Percentiles rank a stretch among this genome's conserved stretches.
Evolutionary conservation across 2,797 vertebrate species (phyloP).

Genomic region (Limosa lapponica): DNA sequence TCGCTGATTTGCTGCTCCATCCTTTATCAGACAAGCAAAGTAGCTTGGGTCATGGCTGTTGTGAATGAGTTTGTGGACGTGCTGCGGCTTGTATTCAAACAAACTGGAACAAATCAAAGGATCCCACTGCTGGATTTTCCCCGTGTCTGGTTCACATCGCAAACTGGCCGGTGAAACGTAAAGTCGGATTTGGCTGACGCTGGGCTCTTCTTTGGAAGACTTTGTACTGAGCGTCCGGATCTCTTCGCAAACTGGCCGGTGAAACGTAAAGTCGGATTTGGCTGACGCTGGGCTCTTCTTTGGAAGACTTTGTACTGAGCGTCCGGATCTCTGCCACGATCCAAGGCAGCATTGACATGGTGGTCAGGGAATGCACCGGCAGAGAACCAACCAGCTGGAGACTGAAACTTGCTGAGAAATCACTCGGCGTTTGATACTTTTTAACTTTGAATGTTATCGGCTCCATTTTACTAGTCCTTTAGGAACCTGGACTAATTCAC

Average conservation of each 20-base stretch:
- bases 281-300: slow-evolving; percentile 25
- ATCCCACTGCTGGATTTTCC: slow-evolving; percentile 84
- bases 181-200: slow-evolving; percentile 73
- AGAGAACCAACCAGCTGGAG: slow-evolving; percentile 88
- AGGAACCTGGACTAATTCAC: background rate
- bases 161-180: slow-evolving; percentile 82
- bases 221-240: slow-evolving; percentile 70
- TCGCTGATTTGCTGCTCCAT: slow-evolving; percentile 28
- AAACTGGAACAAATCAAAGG: slow-evolving; percentile 87
- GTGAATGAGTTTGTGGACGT: slow-evolving; percentile 90
- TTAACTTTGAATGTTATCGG: slow-evolving; percentile 73
- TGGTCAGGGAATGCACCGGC: slow-evolving; percentile 88
- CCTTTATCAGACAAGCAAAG: slow-evolving; percentile 90
- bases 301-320: slow-evolving; percentile 64
- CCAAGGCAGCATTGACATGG: slow-evolving; percentile 96
- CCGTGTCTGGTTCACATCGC: slow-evolving; percentile 80
- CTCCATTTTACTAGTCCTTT: slow-evolving; percentile 71
- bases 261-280: slow-evolving; percentile 84
- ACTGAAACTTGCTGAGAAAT: slow-evolving; percentile 80
- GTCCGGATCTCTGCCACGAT: slow-evolving; percentile 90
- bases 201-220: slow-evolving; percentile 58
- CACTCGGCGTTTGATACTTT: slow-evolving; percentile 54
- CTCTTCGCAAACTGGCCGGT: slow-evolving; percentile 76
- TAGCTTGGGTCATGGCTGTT: slow-evolving; percentile 92
- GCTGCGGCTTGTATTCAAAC: slow-evolving; percentile 90